These are phyloP conservation scores for Rattus norvegicus DNA, from an alignment of 2,113 vertebrate genomes.

Conservation along the genomic window GRCr8 NC_086020.1:167446001-167446500, in stretches of 20 bases:
- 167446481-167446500: too few species aligned
- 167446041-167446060: neutral
- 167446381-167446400: too few species aligned
- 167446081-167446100: neutral
- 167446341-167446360: neutral
- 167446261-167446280: neutral
- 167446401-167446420: too few species aligned
- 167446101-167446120: neutral
- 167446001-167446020: slow-evolving; percentile 45
- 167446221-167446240: neutral
- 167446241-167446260: neutral
- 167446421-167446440: too few species aligned
- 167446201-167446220: neutral
- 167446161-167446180: neutral
- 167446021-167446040: slow-evolving; percentile 68
- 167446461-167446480: too few species aligned
- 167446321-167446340: neutral
- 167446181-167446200: neutral
- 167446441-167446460: too few species aligned
- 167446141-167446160: neutral
- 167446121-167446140: slow-evolving; percentile 11
- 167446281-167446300: neutral
- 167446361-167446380: too few species aligned
- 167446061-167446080: slow-evolving; percentile 53
- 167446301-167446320: neutral